Percentiles rank a stretch among this genome's conserved stretches.
Evolutionary conservation across 2,888 invertebrate species (phyloP).

Genomic region (Pseudococcus longispinus): DNA sequence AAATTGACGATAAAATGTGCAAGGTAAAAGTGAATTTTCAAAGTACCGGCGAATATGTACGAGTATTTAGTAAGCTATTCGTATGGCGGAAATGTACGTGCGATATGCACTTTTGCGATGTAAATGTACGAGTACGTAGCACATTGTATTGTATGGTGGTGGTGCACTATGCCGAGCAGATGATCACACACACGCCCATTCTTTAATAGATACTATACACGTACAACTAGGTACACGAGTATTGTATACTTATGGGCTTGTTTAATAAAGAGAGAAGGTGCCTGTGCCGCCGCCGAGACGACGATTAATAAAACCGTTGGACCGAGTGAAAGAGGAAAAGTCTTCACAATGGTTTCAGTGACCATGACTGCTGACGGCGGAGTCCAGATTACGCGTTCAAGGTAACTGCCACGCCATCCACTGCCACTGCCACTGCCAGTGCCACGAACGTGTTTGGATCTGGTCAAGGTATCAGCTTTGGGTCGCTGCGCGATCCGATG

Average conservation of each 20-base stretch:
- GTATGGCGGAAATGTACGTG: background rate
- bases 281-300: background rate
- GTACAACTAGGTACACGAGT: background rate
- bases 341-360: constrained; percentile 43
- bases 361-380: constrained; percentile 17
- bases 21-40: background rate
- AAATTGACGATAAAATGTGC: background rate
- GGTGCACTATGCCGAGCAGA: background rate
- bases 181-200: background rate
- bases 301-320: constrained; percentile 8
- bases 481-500: background rate
- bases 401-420: constrained; percentile 38
- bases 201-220: background rate
- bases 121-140: too few species aligned
- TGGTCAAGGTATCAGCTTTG: constrained; percentile 1
- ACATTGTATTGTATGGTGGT: background rate
- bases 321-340: constrained; percentile 49
- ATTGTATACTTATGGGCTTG: background rate
- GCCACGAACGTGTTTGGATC: background rate
- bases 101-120: background rate
- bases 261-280: constrained; percentile 1
- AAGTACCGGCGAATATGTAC: background rate
- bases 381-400: constrained; percentile 48
- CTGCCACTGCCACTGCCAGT: background rate
- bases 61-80: background rate